These are phyloP conservation scores for Erebia ligea DNA, from an alignment of 2,888 invertebrate genomes.

Conservation along the genomic window DNA sequence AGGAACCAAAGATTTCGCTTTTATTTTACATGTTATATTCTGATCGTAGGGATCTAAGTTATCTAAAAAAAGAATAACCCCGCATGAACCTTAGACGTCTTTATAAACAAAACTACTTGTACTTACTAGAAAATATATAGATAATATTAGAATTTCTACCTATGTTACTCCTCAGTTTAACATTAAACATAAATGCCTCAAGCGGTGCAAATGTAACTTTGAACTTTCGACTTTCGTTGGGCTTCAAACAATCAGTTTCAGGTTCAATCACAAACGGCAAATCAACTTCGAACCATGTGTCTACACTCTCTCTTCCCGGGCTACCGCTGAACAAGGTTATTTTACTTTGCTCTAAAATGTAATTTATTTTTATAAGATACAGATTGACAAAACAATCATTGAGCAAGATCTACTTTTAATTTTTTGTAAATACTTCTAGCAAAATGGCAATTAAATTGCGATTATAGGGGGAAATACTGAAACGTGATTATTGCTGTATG, in stretches of 20 bases:
- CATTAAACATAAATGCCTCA: conserved; percentile 79
- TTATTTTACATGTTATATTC: conserved; percentile 78
- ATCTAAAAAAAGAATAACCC: conserved; percentile 50
- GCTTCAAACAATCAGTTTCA: conserved; percentile 65
- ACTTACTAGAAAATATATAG: background rate
- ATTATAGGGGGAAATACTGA: background rate
- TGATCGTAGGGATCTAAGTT: conserved; percentile 80
- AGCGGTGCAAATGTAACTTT: conserved; percentile 81
- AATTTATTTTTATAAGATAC: background rate
- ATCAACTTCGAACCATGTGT: conserved; percentile 73
- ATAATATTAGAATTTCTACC: conserved; percentile 50
- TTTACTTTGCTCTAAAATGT: conserved; percentile 56
- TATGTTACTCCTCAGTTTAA: conserved; percentile 66
- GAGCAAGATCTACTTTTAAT: no score
- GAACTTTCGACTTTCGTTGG: conserved; percentile 66
- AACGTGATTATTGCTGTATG: background rate
- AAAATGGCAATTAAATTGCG: no score
- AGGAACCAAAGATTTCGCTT: conserved; percentile 85
- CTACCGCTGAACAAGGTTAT: conserved; percentile 70
- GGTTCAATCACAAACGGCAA: conserved; percentile 82
- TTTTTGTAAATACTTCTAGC: no score
- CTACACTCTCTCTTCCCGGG: conserved; percentile 62
- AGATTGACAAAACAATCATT: no score
- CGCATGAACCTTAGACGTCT: no score
- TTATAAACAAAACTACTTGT: background rate